Evolutionary conservation across 2,888 invertebrate species (phyloP).

Genomic region (Prenolepis imparis): DNA sequence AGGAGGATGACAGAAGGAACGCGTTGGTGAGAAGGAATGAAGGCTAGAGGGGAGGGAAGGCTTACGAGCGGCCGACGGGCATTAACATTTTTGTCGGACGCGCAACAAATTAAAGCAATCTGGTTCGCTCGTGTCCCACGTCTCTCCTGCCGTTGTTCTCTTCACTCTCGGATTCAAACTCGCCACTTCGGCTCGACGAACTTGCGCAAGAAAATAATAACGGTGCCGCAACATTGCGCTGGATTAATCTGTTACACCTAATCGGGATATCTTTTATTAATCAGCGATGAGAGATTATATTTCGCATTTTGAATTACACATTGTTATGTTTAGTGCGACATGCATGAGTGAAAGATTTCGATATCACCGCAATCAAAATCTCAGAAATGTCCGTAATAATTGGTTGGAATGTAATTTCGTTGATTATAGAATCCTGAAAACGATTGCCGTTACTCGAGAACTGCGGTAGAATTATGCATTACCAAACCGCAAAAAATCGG

Average conservation of each 20-base stretch:
- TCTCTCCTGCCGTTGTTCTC: constrained; percentile 63
- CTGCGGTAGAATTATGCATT: constrained; percentile 36
- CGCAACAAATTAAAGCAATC: constrained; percentile 84
- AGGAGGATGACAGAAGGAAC: constrained; percentile 43
- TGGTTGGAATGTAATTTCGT: constrained; percentile 42
- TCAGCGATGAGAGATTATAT: background rate
- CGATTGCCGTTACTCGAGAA: constrained; percentile 8
- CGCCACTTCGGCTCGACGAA: background rate
- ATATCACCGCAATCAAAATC: constrained; percentile 40
- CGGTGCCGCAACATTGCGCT: background rate
- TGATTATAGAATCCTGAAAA: constrained; percentile 35
- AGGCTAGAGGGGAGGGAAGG: constrained; percentile 58
- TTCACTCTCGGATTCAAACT: constrained; percentile 49
- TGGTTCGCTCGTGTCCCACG: constrained; percentile 79
- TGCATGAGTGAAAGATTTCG: constrained; percentile 17
- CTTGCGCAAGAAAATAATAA: constrained; percentile 27
- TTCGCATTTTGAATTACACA: background rate
- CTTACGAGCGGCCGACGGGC: constrained; percentile 83
- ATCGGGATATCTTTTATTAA: background rate
- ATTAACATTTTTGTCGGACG: constrained; percentile 84
- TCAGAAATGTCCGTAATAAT: constrained; percentile 33
- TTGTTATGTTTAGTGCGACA: background rate
- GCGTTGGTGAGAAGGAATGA: constrained; percentile 53
- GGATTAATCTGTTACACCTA: background rate
- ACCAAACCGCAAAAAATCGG: constrained; percentile 12